Conservation (phyloP, 2,888 invertebrate genomes). For the Aromia moschata region DNA sequence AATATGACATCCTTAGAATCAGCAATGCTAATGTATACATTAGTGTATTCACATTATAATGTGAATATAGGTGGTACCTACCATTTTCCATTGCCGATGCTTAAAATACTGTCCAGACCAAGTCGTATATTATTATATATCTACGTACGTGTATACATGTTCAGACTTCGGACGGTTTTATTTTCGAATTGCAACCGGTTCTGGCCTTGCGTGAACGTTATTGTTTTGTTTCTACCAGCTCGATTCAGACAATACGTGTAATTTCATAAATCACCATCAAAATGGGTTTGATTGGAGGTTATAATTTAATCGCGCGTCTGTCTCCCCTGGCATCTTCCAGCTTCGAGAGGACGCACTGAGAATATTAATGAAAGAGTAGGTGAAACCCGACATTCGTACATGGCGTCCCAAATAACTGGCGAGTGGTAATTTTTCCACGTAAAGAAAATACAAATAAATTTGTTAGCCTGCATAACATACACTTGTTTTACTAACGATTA, state of each 20-base stretch:
- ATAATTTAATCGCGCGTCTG: slow-evolving; percentile 40
- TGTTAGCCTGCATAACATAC: too few relatives aligned
- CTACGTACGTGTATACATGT: background rate
- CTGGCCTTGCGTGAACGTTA: slow-evolving; percentile 15
- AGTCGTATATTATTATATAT: background rate
- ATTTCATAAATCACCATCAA: slow-evolving; percentile 41
- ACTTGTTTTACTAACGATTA: too few relatives aligned
- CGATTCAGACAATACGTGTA: slow-evolving; percentile 34
- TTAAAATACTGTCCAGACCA: too few relatives aligned
- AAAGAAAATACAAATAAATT: too few relatives aligned
- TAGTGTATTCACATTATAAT: background rate
- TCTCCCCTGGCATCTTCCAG: slow-evolving; percentile 19
- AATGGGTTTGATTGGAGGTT: slow-evolving; percentile 42
- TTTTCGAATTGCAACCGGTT: background rate
- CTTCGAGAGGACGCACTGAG: background rate
- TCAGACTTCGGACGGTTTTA: too few relatives aligned
- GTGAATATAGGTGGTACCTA: background rate
- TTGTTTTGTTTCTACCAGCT: slow-evolving; percentile 33
- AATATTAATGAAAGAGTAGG: slow-evolving; percentile 2
- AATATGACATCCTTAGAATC: too few relatives aligned
- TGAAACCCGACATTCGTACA: background rate
- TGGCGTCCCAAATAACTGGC: background rate
- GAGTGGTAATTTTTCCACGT: background rate
- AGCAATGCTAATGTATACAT: background rate
- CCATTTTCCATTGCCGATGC: too few relatives aligned